Evolutionary conservation across 2,113 vertebrate genomes (phyloP).

Genomic region (Chitala chitala): DNA sequence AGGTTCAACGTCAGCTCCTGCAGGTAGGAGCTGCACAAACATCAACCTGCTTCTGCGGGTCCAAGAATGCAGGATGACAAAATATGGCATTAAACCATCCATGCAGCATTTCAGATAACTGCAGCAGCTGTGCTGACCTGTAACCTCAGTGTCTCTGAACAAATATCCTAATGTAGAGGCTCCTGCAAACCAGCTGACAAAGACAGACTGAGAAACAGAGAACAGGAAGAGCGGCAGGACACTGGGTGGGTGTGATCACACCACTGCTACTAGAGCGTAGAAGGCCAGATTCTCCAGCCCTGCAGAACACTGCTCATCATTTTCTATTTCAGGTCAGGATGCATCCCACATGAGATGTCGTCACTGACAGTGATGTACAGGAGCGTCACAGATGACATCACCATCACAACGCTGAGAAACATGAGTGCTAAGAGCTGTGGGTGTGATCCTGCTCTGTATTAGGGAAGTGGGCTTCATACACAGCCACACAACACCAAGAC

Average conservation of each 20-base stretch:
- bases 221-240: background rate
- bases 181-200: background rate
- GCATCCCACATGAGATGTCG: conserved; percentile 11
- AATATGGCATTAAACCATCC: background rate
- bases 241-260: background rate
- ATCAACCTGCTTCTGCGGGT: background rate
- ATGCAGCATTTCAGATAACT: background rate
- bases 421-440: conserved; percentile 34
- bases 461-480: background rate
- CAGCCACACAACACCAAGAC: too few species aligned
- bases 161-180: background rate
- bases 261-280: too few species aligned
- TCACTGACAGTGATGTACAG: conserved; percentile 33
- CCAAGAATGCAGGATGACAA: background rate
- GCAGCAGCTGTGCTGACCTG: background rate
- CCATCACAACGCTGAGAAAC: conserved; percentile 36
- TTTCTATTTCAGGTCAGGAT: conserved; percentile 10
- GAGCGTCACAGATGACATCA: conserved; percentile 28
- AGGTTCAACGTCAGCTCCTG: conserved; percentile 33
- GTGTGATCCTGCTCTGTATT: background rate
- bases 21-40: conserved; percentile 28
- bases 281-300: too few species aligned
- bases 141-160: too few species aligned
- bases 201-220: background rate
- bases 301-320: background rate